Base-by-base conservation (phyloP, 2,113 vertebrate species). In the Myrmecophaga tridactyla region DNA sequence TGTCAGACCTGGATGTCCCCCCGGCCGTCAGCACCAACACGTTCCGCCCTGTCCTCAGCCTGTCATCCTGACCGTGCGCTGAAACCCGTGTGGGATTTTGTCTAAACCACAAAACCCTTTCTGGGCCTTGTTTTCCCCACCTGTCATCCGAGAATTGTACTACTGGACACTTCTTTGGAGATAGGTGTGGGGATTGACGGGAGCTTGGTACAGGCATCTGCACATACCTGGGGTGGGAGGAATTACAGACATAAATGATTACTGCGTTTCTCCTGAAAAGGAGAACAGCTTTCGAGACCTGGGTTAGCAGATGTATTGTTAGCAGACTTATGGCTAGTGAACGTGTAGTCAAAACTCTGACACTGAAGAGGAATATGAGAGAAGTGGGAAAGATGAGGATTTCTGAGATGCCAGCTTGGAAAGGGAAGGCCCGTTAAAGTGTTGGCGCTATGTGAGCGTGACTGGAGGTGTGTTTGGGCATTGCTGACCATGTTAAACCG, bases 401-500 rank as follows among this genome's bases (percentile, higher is more conserved):
- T 0, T 8, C 48, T 10, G 34, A 34, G 51, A 27, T 1, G 4
- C 11, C 0, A n/a, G 8, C 72, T 21, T 0, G 4, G 94, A 10
- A 69, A 39, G 90, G 36, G 29, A 8, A 36, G n/a, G 20, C 63
- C 4, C 0, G 3, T 0, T 17, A 34, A 31, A 17, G 6, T 4
- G 6, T 13, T 8, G 15, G 48, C 1, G 80, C 27, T 58, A 29
- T 7, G 86, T 14, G 51, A 9, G 18, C 20, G 6, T 58, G 43
- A 41, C 56, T 25, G n/a, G 48, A 25, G 11, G 85, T 27, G 43
- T 34, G 34, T 97, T 31, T 46, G 65, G 65, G 5, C 84, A 86
- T 27, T 65, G 80, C 60, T 94, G n/a, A 95, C 62, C 51, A 70
- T 62, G 77, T 89, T 97, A 20, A 96, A 96, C 94, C 86, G 4